phyloP scores from a whole-genome alignment of 2,113 vertebrate species.

The Cinclus mexicanus region DNA sequence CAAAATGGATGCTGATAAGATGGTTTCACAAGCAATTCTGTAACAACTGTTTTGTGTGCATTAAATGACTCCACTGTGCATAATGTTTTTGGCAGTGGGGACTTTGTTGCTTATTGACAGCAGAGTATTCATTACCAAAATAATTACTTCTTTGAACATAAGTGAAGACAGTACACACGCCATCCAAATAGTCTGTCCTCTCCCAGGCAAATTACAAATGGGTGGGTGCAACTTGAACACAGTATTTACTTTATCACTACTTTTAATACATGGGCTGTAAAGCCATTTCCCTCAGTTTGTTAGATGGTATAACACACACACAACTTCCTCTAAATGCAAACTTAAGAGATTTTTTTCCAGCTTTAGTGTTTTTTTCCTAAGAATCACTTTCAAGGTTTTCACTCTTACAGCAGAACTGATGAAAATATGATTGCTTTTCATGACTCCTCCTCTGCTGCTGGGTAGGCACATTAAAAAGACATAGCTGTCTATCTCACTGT shows the following conservation, averaged over 20 bases:
- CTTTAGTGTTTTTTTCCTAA: not conserved
- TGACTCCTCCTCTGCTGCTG: not conserved
- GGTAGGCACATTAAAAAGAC: slow-evolving; percentile 36
- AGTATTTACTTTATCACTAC: not conserved
- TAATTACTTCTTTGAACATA: not conserved
- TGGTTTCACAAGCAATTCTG: not conserved
- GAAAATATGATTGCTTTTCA: slow-evolving; percentile 25
- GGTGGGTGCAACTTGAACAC: not conserved
- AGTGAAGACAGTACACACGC: not conserved
- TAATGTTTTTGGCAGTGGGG: not conserved
- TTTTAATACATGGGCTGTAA: not conserved
- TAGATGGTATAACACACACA: not conserved
- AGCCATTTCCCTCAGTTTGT: not conserved
- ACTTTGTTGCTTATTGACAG: not conserved
- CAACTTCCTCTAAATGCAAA: not conserved
- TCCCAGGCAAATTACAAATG: not conserved
- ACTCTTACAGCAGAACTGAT: not conserved
- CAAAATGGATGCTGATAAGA: not conserved
- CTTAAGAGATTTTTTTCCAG: not conserved
- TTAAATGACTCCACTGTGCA: not conserved
- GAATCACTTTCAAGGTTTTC: not conserved
- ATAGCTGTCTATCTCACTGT: slow-evolving; percentile 59
- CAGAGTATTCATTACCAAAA: not conserved
- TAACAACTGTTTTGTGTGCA: not conserved
- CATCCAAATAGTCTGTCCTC: not conserved